Evolutionary conservation across 2,113 vertebrate genomes (phyloP).

Genomic region (Pipra filicauda): DNA sequence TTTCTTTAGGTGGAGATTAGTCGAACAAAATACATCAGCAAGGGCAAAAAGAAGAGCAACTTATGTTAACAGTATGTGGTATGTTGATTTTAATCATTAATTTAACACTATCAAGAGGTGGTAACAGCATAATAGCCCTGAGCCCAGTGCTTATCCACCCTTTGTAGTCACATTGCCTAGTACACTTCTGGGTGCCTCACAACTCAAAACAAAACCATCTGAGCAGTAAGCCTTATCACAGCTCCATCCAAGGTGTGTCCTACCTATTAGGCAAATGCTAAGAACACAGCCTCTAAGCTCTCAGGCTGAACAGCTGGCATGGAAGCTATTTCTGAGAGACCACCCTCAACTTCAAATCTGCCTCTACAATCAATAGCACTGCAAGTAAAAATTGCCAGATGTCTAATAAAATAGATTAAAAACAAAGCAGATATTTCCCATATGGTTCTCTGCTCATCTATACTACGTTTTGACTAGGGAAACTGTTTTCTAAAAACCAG

Average conservation of each 20-base stretch:
- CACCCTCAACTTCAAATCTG: not conserved
- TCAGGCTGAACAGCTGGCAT: not conserved
- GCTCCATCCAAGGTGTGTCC: not conserved
- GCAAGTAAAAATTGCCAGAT: not conserved
- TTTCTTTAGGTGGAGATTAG: not conserved
- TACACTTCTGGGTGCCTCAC: not conserved
- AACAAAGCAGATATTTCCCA: not conserved
- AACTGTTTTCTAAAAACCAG: not conserved
- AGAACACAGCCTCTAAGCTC: not conserved
- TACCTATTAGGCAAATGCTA: not conserved
- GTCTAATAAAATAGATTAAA: not conserved
- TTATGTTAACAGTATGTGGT: not conserved
- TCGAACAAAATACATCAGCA: not conserved
- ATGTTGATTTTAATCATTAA: not conserved
- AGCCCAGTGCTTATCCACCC: not conserved
- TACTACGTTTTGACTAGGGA: not conserved
- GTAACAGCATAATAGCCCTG: not conserved
- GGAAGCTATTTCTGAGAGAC: not conserved
- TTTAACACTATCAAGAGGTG: not conserved
- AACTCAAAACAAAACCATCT: not conserved
- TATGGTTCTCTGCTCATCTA: not conserved
- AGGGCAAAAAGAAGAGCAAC: not conserved
- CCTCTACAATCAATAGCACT: not conserved
- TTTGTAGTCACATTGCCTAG: not conserved
- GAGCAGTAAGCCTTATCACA: not conserved